These are phyloP conservation scores for Odontomyia ornata DNA, from an alignment of 2,888 invertebrate genomes.

Conservation along the genomic window DNA sequence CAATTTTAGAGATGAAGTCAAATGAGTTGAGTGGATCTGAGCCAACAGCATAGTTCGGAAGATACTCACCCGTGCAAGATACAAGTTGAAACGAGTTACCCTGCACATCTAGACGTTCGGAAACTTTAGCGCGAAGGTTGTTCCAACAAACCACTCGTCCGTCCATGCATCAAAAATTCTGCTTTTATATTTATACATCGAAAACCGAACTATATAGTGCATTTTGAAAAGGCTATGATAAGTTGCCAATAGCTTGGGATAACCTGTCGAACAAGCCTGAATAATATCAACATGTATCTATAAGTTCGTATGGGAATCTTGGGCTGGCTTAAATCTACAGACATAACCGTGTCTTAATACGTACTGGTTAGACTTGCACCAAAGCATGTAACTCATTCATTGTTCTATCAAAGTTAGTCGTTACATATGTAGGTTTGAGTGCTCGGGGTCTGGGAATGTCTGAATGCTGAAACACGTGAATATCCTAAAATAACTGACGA, in stretches of 20 bases:
- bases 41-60: background rate
- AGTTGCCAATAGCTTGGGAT: background rate
- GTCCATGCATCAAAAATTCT: background rate
- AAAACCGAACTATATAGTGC: background rate
- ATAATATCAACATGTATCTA: background rate
- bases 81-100: background rate
- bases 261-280: background rate
- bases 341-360: background rate
- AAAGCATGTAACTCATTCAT: background rate
- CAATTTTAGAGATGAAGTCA: background rate
- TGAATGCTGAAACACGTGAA: slow-evolving; percentile 5
- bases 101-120: background rate
- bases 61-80: background rate
- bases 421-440: background rate
- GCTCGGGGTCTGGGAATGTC: background rate
- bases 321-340: background rate
- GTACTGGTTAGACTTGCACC: background rate
- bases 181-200: background rate
- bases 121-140: background rate
- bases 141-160: background rate
- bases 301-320: background rate
- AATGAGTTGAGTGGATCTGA: background rate
- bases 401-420: background rate
- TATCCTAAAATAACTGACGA: slow-evolving; percentile 17
- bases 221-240: background rate